Evolutionary conservation across 2,113 vertebrate species (phyloP).

Genomic region (Pao palembangensis): DNA sequence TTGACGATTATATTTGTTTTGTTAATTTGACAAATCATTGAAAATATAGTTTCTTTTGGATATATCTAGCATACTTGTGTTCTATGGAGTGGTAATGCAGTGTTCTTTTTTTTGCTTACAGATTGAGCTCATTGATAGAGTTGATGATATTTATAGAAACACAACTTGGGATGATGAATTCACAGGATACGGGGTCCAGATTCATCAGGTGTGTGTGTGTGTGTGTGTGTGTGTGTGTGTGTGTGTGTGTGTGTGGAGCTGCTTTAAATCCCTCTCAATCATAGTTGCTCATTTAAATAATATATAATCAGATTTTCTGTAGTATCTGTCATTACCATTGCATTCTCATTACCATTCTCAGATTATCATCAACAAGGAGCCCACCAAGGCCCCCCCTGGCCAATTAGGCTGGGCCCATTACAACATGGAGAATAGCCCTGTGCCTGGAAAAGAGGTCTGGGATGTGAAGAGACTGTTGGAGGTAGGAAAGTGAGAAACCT

Average conservation of each 20-base stretch:
- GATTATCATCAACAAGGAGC: constrained; percentile 92
- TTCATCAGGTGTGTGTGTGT: constrained; percentile 84
- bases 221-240: constrained; percentile 6
- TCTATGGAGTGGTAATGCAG: neutral
- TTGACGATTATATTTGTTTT: neutral
- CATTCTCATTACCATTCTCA: constrained; percentile 58
- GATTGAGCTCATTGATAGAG: constrained; percentile 97
- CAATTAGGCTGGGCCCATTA: constrained; percentile 76
- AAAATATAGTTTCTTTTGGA: neutral
- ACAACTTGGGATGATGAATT: constrained; percentile 92
- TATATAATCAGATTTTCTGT: too few species aligned
- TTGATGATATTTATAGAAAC: constrained; percentile 97
- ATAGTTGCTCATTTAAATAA: too few species aligned
- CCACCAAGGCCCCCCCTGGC: constrained; percentile 55
- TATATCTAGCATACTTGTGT: neutral
- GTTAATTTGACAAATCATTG: neutral
- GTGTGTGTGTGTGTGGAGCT: constrained; percentile 5
- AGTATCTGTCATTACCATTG: neutral
- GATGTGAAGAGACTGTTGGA: constrained; percentile 93
- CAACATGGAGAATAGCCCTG: constrained; percentile 88
- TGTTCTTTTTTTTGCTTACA: constrained; percentile 47
- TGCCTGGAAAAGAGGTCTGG: constrained; percentile 83
- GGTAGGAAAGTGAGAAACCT: constrained; percentile 68
- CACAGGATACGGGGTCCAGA: constrained; percentile 94
- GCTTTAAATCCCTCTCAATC: too few species aligned